Base-by-base conservation (phyloP, 2,113 vertebrate genomes). In the Lepisosteus oculatus region DNA sequence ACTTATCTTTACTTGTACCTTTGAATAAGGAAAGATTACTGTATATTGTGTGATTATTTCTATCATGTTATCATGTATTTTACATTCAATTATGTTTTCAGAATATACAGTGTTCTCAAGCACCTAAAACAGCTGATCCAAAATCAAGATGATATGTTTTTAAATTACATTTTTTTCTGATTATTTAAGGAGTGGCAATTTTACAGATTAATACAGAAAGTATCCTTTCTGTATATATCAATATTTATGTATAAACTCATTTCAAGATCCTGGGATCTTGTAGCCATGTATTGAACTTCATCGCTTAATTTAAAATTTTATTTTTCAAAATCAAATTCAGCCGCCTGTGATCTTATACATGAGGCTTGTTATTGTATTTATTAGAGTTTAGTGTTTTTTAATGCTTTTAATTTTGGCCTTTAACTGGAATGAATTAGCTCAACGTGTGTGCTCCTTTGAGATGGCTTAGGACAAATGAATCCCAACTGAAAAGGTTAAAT, bases 241-340 rank as follows among this genome's bases (percentile, higher is more conserved):
- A 29, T 29, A 29, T 29, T 29, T 29, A 29, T 29, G 29, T 29
- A 29, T 29, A 29, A 29, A 29, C 29, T 29, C 29, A 29, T 29
- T 29, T 29, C 29, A 29, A 29, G 29, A 29, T 29, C 29, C 29
- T 29, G 29, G 29, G 29, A 7, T 41, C n/a, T 29, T 29, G 44
- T n/a, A 9, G 14, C 12, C 67, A 54, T 51, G 72, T 70, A 61
- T 63, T 57, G 42, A 11, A 15, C 44, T 57, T 55, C 68, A 67
- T 65, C 9, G 42, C 68, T 61, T 17, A 65, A 63, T 13, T 14
- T 71, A 72, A 70, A 59, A 72, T 78, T 70, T 72, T 41, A 54
- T 69, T 72, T 76, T 74, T 76, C 9, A 6, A 51, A 78, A 80
- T 82, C 74, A 82, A 78, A 74, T n/a, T 61, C 61, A 67, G 72